Evolutionary conservation across 2,797 vertebrate genomes (phyloP).

Genomic region (Todus mexicanus): DNA sequence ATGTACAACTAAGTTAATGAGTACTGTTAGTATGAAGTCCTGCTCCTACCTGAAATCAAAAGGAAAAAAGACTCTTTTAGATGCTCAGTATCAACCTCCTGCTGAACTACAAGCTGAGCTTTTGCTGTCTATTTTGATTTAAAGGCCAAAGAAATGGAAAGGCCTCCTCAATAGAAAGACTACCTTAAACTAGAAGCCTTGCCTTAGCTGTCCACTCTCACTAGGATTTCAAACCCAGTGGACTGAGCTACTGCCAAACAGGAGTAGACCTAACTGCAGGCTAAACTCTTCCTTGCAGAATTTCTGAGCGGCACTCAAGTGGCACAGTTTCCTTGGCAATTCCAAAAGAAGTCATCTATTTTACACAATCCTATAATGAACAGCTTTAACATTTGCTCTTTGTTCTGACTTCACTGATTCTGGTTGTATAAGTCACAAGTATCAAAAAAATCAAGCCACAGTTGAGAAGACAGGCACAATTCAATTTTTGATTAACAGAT

Average conservation of each 20-base stretch:
- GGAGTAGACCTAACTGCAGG: background rate
- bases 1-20: background rate
- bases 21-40: background rate
- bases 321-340: background rate
- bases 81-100: background rate
- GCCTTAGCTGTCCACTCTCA: background rate
- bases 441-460: background rate
- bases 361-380: background rate
- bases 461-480: background rate
- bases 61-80: background rate
- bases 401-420: background rate
- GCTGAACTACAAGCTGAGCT: background rate
- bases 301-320: background rate
- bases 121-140: background rate
- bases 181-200: background rate
- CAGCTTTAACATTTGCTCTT: background rate
- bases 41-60: background rate
- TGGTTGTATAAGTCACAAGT: background rate
- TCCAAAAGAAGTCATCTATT: background rate
- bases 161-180: background rate
- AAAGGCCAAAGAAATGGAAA: background rate
- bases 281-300: background rate
- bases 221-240: background rate
- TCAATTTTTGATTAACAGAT: background rate
- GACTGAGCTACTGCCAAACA: background rate